These are phyloP conservation scores for Steromphala cineraria DNA, from an alignment of 2,888 invertebrate species.

Conservation along the genomic window DNA sequence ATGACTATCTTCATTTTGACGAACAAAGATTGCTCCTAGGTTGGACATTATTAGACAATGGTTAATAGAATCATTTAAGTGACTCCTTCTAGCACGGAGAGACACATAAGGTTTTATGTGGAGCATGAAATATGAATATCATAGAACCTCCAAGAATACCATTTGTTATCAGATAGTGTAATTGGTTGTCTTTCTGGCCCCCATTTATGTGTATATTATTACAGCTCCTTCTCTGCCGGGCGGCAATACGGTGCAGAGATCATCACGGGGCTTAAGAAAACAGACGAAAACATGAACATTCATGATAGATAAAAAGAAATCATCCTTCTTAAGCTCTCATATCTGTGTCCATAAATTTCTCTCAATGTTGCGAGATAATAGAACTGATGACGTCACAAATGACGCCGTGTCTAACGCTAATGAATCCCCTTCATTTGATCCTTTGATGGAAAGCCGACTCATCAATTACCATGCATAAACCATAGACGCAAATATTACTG, in stretches of 20 bases:
- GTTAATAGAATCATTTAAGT: no score
- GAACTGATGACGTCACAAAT: conserved; percentile 14
- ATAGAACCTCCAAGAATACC: no score
- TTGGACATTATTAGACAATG: no score
- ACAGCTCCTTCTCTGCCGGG: no score
- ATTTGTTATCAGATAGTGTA: no score
- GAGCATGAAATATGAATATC: no score
- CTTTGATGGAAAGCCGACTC: neutral
- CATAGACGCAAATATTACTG: conserved; percentile 10
- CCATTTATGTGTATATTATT: no score
- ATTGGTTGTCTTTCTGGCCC: no score
- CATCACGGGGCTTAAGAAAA: neutral
- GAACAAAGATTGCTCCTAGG: no score
- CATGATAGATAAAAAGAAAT: conserved; percentile 4
- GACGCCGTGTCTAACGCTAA: neutral
- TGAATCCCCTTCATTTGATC: neutral
- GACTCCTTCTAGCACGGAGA: no score
- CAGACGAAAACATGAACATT: conserved; percentile 16
- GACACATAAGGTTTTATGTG: no score
- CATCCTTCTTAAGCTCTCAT: neutral
- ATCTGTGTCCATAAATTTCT: neutral
- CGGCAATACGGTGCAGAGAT: neutral
- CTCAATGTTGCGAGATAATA: conserved; percentile 9
- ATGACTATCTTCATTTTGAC: no score
- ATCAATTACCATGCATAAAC: conserved; percentile 15